Evolutionary conservation across 1,140 invertebrate species (phyloP).

Genomic region (Arion vulgaris): DNA sequence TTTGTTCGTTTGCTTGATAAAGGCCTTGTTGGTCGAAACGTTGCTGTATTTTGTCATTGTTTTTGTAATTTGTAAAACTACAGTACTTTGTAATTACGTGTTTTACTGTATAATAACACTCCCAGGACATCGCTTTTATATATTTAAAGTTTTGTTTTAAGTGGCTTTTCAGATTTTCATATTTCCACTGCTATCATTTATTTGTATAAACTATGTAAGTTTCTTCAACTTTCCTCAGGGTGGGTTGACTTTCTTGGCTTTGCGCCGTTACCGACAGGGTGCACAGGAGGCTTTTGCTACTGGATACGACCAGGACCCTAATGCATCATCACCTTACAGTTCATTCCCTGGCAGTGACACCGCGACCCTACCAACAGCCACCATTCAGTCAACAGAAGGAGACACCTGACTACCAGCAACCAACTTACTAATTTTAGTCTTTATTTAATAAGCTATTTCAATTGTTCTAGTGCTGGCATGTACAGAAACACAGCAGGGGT

Average conservation of each 20-base stretch:
- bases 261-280: slow-evolving; percentile 91
- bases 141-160: no score
- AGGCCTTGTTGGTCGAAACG: no score
- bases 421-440: slow-evolving; percentile 56
- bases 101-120: no score
- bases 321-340: slow-evolving; percentile 79
- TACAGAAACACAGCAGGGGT: neutral
- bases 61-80: no score
- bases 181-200: no score
- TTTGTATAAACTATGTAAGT: no score
- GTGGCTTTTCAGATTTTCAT: no score
- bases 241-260: slow-evolving; percentile 91
- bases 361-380: slow-evolving; percentile 73
- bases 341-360: slow-evolving; percentile 82
- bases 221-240: slow-evolving; percentile 74
- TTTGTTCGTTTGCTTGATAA: no score
- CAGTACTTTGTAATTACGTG: no score
- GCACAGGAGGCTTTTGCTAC: slow-evolving; percentile 89
- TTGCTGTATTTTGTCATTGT: no score
- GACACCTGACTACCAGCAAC: slow-evolving; percentile 56
- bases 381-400: slow-evolving; percentile 67
- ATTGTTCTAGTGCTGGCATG: neutral
- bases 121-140: no score
- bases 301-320: slow-evolving; percentile 78
- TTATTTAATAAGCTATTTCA: neutral